Percentiles rank a stretch among this genome's conserved stretches.
Conservation (phyloP, 2,113 vertebrate species). For the Tenebrosternarchus preto region DNA sequence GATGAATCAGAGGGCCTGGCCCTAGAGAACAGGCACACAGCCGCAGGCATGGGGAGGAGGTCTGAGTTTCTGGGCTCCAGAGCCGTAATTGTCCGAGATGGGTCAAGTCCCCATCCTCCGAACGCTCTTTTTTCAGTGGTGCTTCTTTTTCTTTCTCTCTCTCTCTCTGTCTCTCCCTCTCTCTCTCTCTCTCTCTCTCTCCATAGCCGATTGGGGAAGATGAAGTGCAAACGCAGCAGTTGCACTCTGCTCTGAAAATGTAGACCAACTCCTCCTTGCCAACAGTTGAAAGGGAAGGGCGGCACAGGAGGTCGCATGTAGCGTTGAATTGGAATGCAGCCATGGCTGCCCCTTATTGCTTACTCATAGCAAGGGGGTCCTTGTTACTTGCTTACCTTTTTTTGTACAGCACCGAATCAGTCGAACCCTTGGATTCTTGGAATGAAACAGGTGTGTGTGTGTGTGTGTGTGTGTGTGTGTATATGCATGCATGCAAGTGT, state of each 20-base stretch:
- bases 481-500: too few species aligned
- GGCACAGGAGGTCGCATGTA: not conserved
- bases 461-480: not conserved
- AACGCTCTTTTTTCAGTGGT: not conserved
- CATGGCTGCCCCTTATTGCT: not conserved
- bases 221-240: not conserved
- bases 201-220: not conserved
- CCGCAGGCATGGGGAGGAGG: not conserved
- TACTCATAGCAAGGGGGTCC: not conserved
- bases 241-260: not conserved
- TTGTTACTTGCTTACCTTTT: not conserved
- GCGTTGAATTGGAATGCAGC: not conserved
- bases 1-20: not conserved
- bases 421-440: not conserved
- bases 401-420: not conserved
- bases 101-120: not conserved
- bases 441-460: not conserved
- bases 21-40: not conserved
- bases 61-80: too few species aligned
- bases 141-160: not conserved
- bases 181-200: too few species aligned
- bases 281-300: not conserved
- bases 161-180: too few species aligned
- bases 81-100: not conserved
- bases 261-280: not conserved